Evolutionary conservation across 2,113 vertebrate species (phyloP).

Genomic region (Eulemur macaco): DNA sequence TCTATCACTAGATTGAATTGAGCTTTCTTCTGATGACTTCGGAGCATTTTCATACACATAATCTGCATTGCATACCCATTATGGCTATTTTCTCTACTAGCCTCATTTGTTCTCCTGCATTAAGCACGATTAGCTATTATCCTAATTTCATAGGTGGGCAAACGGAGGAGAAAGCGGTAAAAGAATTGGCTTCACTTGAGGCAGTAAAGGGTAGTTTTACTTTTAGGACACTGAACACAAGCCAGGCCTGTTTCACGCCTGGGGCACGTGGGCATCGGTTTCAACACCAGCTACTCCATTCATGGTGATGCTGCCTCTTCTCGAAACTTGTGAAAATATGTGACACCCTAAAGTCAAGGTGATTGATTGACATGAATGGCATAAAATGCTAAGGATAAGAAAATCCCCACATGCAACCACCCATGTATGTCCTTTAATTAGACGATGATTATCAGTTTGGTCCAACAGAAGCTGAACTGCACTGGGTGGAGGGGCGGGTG

Average conservation of each 20-base stretch:
- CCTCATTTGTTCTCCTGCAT: constrained; percentile 30
- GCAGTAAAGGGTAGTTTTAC: neutral
- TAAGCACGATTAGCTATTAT: constrained; percentile 43
- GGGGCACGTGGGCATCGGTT: neutral
- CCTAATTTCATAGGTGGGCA: constrained; percentile 40
- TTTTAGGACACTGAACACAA: neutral
- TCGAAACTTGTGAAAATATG: neutral
- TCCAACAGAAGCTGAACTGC: neutral
- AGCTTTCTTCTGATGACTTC: neutral
- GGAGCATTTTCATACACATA: neutral
- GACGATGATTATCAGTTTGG: neutral
- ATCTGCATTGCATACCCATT: neutral
- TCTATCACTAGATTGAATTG: neutral
- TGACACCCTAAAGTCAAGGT: neutral
- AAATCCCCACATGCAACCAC: neutral
- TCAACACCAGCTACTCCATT: neutral
- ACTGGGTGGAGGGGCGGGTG: rapidly evolving
- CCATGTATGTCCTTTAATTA: neutral
- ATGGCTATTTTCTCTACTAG: neutral
- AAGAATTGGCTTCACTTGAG: neutral
- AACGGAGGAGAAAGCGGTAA: neutral
- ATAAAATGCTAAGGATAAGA: neutral
- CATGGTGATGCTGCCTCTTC: neutral
- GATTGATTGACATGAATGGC: neutral
- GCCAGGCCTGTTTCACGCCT: neutral